Evolutionary conservation across 2,797 vertebrate species (phyloP).

Genomic region (Acridotheres tristis): DNA sequence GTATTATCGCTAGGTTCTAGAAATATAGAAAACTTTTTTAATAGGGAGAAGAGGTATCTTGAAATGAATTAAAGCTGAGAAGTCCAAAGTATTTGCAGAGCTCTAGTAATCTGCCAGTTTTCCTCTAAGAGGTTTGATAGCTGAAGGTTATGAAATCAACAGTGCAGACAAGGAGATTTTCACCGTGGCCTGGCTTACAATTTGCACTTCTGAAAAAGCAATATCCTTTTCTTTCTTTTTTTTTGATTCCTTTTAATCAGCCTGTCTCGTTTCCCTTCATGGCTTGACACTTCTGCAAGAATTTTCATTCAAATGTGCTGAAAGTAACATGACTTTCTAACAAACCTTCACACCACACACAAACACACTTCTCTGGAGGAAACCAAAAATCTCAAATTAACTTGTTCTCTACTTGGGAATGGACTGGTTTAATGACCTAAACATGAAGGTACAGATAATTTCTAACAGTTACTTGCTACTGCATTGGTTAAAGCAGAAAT

Average conservation of each 20-base stretch:
- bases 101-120: not conserved
- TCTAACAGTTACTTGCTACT: not conserved
- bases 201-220: constrained; percentile 37
- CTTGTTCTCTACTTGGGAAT: constrained; percentile 45
- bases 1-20: not conserved
- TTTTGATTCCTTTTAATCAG: not conserved
- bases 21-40: not conserved
- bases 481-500: not conserved
- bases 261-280: not conserved
- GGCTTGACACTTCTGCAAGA: not conserved
- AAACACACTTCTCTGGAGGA: not conserved
- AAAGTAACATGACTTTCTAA: constrained; percentile 37
- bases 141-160: constrained; percentile 20
- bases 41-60: not conserved
- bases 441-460: not conserved
- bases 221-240: not conserved
- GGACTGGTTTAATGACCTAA: not conserved
- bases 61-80: not conserved
- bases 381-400: constrained; percentile 18
- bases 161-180: not conserved
- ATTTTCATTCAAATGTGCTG: constrained; percentile 30
- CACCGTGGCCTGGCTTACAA: not conserved
- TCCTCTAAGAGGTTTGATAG: not conserved
- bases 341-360: not conserved
- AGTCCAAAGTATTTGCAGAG: not conserved